Evolutionary conservation across 2,797 vertebrate species (phyloP), one percentile per base, ranked within the genome.

Genomic region (Hafferia zeledoni): DNA sequence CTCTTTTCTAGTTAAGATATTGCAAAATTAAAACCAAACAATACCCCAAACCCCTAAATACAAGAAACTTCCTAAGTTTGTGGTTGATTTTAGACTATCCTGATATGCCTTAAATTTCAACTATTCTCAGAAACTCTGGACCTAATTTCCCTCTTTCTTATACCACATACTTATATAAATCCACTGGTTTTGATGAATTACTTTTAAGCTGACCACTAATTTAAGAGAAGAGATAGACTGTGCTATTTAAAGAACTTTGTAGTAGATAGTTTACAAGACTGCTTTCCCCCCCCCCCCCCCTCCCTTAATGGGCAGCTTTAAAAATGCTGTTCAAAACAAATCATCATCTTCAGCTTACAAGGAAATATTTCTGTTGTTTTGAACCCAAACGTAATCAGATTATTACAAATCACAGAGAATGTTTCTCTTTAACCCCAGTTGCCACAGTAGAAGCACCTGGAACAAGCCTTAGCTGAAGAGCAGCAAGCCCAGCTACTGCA

Each of bases 131-230:
- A 84, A 93, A 67, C 20, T 74, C 56, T 82, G 61, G 52, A 81
- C 55, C 30, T 74, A 57, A 60, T 61, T 68, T 82, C 82, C 56
- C 31, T 86, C 56, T 57, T 86, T 57, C 35, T 92, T 72, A 72
- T 20, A 79, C 67, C n/a, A 70, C 69, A 68, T 83, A 76, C 47
- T 95, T 90, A 74, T 0, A 19, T 37, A 94, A 96, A 90, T 70
- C 71, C 83, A 85, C n/a, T 18, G 37, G 33, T 70, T 93, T 61
- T 84, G 81, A 93, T 24, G 44, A 79, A 86, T 91, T 83, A 82
- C 87, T 87, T 96, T 79, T 57, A 94, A 37, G 17, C n/a, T 91
- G 85, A 90, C 91, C 87, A 79, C 93, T 95, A 94, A 95, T 94
- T 84, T 70, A 71, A 80, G 75, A 71, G 56, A 11, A 91, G 52